Conservation (phyloP, 2,888 invertebrate genomes). For the Gari tellinella region DNA sequence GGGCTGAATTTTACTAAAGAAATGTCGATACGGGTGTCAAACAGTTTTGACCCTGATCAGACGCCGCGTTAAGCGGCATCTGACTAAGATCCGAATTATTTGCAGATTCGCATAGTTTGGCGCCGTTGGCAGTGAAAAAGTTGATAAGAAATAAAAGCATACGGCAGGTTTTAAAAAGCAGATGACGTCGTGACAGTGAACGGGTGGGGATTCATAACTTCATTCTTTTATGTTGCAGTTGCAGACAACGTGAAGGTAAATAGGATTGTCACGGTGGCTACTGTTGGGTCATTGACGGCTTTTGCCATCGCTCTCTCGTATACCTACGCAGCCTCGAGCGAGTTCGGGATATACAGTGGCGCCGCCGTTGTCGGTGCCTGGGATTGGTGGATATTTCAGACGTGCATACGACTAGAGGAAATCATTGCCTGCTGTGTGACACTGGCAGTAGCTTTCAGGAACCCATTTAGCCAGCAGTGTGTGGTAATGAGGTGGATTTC, state of each 20-base stretch:
- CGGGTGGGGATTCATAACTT: no score
- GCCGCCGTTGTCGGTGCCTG: constrained; percentile 64
- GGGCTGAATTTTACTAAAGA: no score
- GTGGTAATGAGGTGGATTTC: no score
- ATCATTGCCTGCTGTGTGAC: constrained; percentile 52
- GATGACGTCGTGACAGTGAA: no score
- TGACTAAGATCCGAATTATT: no score
- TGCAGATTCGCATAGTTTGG: no score
- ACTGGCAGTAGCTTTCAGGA: constrained; percentile 46
- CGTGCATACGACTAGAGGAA: constrained; percentile 65
- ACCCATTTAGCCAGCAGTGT: constrained; percentile 13
- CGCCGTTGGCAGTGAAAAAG: no score
- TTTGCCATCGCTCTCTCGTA: constrained; percentile 58
- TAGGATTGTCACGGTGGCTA: constrained; percentile 49
- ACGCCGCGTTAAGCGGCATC: no score
- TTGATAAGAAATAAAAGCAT: no score
- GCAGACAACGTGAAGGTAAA: constrained; percentile 48
- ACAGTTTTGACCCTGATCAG: no score
- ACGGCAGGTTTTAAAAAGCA: no score
- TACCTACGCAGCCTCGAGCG: constrained; percentile 62
- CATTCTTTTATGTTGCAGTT: constrained; percentile 31
- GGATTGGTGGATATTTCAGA: constrained; percentile 72
- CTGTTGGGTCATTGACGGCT: constrained; percentile 50
- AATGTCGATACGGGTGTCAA: no score
- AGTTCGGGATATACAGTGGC: constrained; percentile 67